phyloP scores from a whole-genome alignment of 2,888 invertebrate species.

The Diogma glabrata region DNA sequence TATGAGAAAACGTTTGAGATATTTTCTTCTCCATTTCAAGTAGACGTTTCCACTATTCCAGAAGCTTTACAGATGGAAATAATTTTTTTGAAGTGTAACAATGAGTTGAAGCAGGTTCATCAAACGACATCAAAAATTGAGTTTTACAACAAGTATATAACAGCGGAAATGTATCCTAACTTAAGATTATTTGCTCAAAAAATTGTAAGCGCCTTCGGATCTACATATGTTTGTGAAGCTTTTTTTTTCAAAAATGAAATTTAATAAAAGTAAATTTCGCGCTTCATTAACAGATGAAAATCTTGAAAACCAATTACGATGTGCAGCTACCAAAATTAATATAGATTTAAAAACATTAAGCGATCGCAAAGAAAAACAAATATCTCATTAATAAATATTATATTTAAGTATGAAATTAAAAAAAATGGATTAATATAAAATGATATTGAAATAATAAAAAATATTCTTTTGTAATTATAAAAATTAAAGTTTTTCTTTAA shows the following conservation, averaged over 20 bases:
- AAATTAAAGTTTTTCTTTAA: too few relatives aligned
- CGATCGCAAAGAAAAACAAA: too few relatives aligned
- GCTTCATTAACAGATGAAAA: conserved; percentile 1
- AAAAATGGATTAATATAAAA: too few relatives aligned
- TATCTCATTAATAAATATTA: too few relatives aligned
- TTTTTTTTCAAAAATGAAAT: conserved; percentile 8
- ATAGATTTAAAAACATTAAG: too few relatives aligned
- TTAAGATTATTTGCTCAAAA: conserved; percentile 9
- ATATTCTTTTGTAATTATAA: too few relatives aligned
- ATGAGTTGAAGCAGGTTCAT: neutral
- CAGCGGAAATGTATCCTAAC: conserved; percentile 8
- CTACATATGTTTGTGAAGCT: conserved; percentile 8
- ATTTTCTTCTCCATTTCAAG: conserved; percentile 1
- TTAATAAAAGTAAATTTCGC: conserved; percentile 5
- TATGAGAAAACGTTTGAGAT: conserved; percentile 8
- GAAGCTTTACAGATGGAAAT: conserved; percentile 6
- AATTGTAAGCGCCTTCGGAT: conserved; percentile 3
- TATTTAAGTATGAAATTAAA: too few relatives aligned
- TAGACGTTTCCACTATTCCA: conserved; percentile 3
- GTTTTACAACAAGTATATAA: conserved; percentile 6
- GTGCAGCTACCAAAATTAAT: conserved; percentile 9
- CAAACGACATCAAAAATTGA: conserved; percentile 6
- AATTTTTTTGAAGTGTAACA: conserved; percentile 7
- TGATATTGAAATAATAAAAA: too few relatives aligned
- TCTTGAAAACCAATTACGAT: conserved; percentile 6